These are phyloP conservation scores for Microcaecilia unicolor DNA, from an alignment of 2,797 vertebrate genomes.

Conservation along the genomic window DNA sequence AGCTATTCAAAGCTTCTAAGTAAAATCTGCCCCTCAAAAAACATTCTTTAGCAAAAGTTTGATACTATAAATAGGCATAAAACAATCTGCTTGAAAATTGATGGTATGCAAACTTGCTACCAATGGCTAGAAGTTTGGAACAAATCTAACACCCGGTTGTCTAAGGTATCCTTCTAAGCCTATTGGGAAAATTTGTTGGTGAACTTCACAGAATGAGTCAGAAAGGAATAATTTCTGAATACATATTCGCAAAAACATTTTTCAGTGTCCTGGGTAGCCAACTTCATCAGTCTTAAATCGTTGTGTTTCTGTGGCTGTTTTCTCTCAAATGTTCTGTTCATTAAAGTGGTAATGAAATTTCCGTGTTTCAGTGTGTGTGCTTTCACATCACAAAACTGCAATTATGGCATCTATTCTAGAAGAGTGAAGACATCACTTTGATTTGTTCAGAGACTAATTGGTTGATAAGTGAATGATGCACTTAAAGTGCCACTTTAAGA, in stretches of 20 bases:
- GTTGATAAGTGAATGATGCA: constrained; percentile 12
- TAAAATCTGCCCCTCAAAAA: no score
- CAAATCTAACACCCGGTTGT: no score
- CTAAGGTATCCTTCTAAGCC: no score
- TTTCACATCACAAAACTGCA: constrained; percentile 12
- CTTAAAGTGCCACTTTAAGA: constrained; percentile 14
- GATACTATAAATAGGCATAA: no score
- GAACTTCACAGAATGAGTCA: constrained; percentile 10
- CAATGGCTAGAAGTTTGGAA: no score
- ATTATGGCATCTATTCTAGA: constrained; percentile 4
- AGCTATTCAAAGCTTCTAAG: no score
- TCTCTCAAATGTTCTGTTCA: constrained; percentile 8
- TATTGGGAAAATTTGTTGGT: no score
- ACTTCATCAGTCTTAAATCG: constrained; percentile 17
- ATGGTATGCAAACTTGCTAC: no score
- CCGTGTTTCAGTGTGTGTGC: constrained; percentile 11
- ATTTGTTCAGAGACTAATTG: constrained; percentile 11
- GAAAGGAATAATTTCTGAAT: constrained; percentile 5
- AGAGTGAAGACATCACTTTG: neutral
- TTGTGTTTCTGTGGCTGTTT: constrained; percentile 7
- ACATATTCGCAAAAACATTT: constrained; percentile 3
- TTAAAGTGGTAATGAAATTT: constrained; percentile 17
- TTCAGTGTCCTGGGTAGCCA: neutral
- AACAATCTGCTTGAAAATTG: no score
- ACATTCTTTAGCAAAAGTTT: no score